Conservation (phyloP, 2,888 invertebrate species). For the Hypena proboscidalis region DNA sequence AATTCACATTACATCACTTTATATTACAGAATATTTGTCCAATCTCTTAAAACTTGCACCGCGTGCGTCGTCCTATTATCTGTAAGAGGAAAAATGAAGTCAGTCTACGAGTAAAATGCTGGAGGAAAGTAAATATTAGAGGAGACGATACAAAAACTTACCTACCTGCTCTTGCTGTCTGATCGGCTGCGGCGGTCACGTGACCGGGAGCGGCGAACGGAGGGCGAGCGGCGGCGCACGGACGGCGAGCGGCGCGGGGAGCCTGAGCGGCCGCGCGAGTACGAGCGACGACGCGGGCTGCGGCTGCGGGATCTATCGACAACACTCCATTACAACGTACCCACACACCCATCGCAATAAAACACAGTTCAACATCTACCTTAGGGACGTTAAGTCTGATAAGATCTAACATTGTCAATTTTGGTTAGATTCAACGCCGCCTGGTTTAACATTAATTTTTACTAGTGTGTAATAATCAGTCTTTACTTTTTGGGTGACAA, state of each 20-base stretch:
- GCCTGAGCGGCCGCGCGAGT: constrained; percentile 74
- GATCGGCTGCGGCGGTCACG: constrained; percentile 78
- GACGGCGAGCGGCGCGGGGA: constrained; percentile 79
- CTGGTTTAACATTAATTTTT: constrained; percentile 15
- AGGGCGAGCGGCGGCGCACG: constrained; percentile 73
- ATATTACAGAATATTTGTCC: constrained; percentile 40
- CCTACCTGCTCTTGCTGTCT: constrained; percentile 77
- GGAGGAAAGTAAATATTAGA: no score
- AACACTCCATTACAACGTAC: constrained; percentile 19
- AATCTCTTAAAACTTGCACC: constrained; percentile 16
- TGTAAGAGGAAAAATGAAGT: constrained; percentile 17
- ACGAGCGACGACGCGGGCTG: constrained; percentile 77
- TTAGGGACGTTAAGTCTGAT: constrained; percentile 19
- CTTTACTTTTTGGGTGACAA: constrained; percentile 23
- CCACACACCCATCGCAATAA: constrained; percentile 5
- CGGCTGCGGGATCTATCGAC: constrained; percentile 75
- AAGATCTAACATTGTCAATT: constrained; percentile 18
- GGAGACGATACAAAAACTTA: constrained; percentile 15
- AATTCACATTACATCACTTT: constrained; percentile 41
- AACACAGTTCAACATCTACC: constrained; percentile 37
- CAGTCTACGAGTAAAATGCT: no score
- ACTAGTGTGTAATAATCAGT: constrained; percentile 17
- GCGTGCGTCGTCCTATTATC: constrained; percentile 16
- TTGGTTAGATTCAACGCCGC: constrained; percentile 20
- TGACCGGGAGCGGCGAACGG: constrained; percentile 72